Conservation (phyloP, 2,113 vertebrate genomes). For the Archocentrus centrarchus region DNA sequence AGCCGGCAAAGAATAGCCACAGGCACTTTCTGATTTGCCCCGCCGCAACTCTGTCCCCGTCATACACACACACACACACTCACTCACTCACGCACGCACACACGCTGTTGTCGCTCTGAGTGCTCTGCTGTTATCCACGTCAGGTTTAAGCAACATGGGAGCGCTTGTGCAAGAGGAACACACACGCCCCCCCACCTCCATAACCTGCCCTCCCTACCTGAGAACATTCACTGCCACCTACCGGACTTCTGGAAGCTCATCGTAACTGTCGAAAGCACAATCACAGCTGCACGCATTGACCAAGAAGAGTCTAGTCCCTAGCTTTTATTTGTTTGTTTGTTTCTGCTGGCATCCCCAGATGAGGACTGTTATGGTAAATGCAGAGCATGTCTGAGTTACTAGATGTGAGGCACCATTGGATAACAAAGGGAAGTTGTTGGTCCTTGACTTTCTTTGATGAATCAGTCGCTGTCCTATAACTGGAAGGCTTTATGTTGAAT, state of each 20-base stretch:
- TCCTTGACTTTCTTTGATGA: not conserved
- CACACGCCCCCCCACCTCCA: conserved; percentile 67
- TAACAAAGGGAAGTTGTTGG: not conserved
- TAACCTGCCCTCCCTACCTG: conserved; percentile 18
- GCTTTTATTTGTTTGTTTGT: not conserved
- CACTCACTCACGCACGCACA: not conserved
- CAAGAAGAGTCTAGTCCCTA: not conserved
- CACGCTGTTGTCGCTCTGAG: not conserved
- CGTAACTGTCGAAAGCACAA: not conserved
- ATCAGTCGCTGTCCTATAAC: not conserved
- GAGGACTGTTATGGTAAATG: not conserved
- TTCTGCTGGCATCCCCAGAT: not conserved
- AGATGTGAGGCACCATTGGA: not conserved
- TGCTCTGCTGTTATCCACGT: conserved; percentile 48
- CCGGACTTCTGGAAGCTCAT: conserved; percentile 53
- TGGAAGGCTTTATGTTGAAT: not conserved
- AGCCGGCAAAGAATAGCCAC: conserved; percentile 44
- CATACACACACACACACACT: not conserved
- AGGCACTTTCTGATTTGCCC: conserved; percentile 63
- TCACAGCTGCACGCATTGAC: not conserved
- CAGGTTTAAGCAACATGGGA: conserved; percentile 80
- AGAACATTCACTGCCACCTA: conserved; percentile 78
- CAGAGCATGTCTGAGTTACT: not conserved
- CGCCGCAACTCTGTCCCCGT: conserved; percentile 64
- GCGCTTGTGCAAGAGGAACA: conserved; percentile 67